phyloP scores from a whole-genome alignment of 2,113 vertebrate genomes.

The Laterallus jamaicensis region DNA sequence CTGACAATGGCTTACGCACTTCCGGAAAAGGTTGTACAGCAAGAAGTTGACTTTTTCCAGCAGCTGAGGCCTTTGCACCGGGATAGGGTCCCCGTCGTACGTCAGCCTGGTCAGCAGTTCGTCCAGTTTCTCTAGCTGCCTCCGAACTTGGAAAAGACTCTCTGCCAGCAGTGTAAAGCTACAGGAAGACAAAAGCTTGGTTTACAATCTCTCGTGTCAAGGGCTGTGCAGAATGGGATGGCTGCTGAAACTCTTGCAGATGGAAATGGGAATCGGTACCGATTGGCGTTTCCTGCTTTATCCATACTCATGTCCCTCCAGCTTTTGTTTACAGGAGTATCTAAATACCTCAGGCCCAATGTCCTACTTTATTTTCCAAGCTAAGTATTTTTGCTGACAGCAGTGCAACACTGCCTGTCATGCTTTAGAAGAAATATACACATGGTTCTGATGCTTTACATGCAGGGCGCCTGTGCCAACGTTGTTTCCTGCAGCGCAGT shows the following conservation, averaged over 20 bases:
- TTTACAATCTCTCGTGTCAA: neutral
- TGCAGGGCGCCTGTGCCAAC: neutral
- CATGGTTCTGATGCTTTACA: neutral
- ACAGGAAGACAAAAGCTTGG: neutral
- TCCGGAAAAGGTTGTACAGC: constrained; percentile 91
- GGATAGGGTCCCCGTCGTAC: constrained; percentile 92
- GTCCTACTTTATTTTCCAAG: neutral
- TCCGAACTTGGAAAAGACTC: constrained; percentile 95
- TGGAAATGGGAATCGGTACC: neutral
- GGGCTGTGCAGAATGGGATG: neutral
- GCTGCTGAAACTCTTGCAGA: neutral
- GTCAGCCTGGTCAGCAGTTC: constrained; percentile 92
- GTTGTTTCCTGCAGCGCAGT: neutral
- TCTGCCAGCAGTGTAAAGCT: constrained; percentile 92
- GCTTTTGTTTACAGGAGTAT: neutral
- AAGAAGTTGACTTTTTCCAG: constrained; percentile 89
- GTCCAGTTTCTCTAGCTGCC: constrained; percentile 92
- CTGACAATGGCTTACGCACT: constrained; percentile 72
- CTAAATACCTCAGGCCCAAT: neutral
- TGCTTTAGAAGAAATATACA: neutral
- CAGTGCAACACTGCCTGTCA: neutral
- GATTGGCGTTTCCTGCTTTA: neutral
- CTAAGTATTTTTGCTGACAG: neutral
- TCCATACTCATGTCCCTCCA: neutral
- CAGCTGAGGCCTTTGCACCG: constrained; percentile 87